Base-by-base conservation (phyloP, 2,888 invertebrate species). In the Proisotoma minuta region DNA sequence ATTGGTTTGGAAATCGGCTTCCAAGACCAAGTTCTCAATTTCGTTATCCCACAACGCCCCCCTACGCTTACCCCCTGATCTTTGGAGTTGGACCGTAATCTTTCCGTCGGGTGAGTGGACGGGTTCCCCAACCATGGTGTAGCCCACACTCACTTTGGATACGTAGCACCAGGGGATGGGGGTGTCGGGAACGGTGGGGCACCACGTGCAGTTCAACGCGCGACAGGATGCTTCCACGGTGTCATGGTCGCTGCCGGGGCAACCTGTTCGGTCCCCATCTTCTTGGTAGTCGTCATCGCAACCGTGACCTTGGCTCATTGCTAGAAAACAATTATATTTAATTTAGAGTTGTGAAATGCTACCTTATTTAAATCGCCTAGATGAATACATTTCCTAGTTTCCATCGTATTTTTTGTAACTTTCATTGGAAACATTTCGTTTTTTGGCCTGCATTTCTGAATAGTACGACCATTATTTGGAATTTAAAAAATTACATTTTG, bases 1-100 rank as follows among this genome's bases (percentile, higher is more conserved):
- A 20, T 68, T 56, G 8, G 63, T 59, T 26, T 66, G 66, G 34
- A 56, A 64, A 47, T 66, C 59, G 12, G 54, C 64, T 28, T 59
- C 56, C 29, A 65, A 15, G 18, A 34, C 57, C 4, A 68, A 22
- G 22, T 52, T 51, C 18, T 62, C 29, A 20, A 34, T 18, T n/a
- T 65, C 68, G 26, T 56, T 56, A 27, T 56, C 56, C 56, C 56
- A 56, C 2, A 8, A 3, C 3, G 27, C 15, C 24, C 3, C 8
- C 26, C 56, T 40, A 10, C 18, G 26, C 10, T 10, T 12, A 8
- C 47, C 24, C 10, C 3, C 43, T 5, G 40, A 3, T n/a, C 47
- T 23, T 23, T n/a, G 23, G 26, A 56, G 56, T 24, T 23, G 10
- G 15, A 56, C 56, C 2, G 2, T 3, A 26, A 23, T 18, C n/a